Percentiles rank a stretch among this genome's conserved stretches.
phyloP scores from a whole-genome alignment of 2,113 vertebrate species.

The Cranoglanis bouderius region DNA sequence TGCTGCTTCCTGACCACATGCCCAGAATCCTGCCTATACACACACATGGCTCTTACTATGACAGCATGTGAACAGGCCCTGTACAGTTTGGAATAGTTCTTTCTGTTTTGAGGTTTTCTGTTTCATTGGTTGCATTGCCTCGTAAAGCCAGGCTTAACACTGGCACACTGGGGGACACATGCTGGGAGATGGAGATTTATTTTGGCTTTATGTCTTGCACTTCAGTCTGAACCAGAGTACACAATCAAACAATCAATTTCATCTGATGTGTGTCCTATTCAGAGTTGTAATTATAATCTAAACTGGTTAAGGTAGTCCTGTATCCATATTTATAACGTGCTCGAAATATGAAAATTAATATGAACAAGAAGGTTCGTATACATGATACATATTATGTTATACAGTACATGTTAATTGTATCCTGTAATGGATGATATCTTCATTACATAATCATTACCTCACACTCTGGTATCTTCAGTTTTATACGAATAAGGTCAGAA shows the following conservation, averaged over 20 bases:
- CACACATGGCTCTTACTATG: slow-evolving; percentile 25
- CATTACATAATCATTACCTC: not conserved
- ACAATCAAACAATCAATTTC: not conserved
- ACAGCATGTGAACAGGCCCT: not conserved
- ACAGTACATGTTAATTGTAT: not conserved
- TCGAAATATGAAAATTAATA: not conserved
- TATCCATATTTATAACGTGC: not conserved
- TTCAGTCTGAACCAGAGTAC: not conserved
- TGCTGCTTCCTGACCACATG: slow-evolving; percentile 31
- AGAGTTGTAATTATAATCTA: not conserved
- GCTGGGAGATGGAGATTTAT: slow-evolving; percentile 23
- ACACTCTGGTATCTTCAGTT: not conserved
- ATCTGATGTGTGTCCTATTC: not conserved
- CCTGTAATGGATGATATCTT: not conserved
- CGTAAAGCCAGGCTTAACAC: not conserved
- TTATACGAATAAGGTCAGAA: not conserved
- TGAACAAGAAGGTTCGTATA: too few relatives aligned
- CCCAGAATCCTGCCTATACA: slow-evolving; percentile 11
- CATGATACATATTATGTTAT: not conserved
- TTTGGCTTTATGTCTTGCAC: not conserved
- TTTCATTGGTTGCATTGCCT: slow-evolving; percentile 21
- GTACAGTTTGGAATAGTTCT: slow-evolving; percentile 21
- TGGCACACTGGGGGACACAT: not conserved
- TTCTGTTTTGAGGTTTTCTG: not conserved
- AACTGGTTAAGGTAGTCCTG: not conserved